These are phyloP conservation scores for Sesia bembeciformis DNA, from an alignment of 2,888 invertebrate genomes.

Conservation along the genomic window DNA sequence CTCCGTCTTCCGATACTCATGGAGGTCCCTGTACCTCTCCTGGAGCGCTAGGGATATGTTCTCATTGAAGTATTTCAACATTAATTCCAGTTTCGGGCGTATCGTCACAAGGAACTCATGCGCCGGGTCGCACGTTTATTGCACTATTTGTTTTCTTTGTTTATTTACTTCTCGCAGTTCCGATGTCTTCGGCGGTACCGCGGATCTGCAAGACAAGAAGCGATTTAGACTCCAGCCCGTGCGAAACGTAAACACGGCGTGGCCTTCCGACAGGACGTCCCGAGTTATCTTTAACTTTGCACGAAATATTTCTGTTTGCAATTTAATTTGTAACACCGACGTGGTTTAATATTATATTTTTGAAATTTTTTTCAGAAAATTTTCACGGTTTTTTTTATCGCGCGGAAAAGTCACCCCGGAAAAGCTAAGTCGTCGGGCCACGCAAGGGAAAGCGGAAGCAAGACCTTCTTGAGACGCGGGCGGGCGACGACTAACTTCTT, in stretches of 20 bases:
- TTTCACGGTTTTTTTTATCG: not conserved
- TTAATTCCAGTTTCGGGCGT: constrained; percentile 68
- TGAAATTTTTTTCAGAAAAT: constrained; percentile 3
- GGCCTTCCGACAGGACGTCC: constrained; percentile 7
- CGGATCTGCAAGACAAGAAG: constrained; percentile 39
- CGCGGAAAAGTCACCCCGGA: constrained; percentile 26
- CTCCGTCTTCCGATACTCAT: constrained; percentile 71
- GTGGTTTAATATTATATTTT: not conserved
- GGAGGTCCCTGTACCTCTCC: constrained; percentile 74
- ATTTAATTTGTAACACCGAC: not conserved
- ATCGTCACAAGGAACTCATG: constrained; percentile 61
- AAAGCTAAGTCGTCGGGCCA: constrained; percentile 33
- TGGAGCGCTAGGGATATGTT: constrained; percentile 73
- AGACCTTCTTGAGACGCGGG: constrained; percentile 73
- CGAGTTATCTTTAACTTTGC: constrained; percentile 13
- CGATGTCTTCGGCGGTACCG: constrained; percentile 22
- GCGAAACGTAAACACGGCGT: constrained; percentile 3
- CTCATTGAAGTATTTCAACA: constrained; percentile 74
- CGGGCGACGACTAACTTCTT: constrained; percentile 76
- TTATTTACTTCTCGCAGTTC: constrained; percentile 9
- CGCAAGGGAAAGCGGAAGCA: constrained; percentile 51
- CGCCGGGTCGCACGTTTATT: constrained; percentile 33
- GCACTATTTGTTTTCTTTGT: constrained; percentile 2
- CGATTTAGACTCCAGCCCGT: not conserved
- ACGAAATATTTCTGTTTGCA: constrained; percentile 1